Conservation (phyloP, 2,797 vertebrate genomes). For the Enteromius mattozi region DNA sequence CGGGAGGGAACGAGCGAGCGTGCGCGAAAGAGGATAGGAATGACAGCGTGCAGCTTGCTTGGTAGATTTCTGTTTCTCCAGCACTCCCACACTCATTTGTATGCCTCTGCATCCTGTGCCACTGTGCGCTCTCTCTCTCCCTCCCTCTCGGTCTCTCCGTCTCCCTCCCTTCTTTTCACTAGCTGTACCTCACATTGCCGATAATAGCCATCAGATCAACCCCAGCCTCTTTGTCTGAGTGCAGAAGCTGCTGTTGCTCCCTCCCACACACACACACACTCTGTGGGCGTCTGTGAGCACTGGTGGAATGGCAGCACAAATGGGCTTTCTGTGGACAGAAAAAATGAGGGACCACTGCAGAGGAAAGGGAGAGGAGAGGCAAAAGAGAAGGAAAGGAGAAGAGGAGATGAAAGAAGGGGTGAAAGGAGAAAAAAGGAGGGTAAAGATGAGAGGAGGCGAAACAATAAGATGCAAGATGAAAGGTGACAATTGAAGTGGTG, state of each 20-base stretch:
- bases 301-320: constrained; percentile 63
- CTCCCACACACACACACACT: constrained; percentile 56
- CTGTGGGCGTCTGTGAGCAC: constrained; percentile 52
- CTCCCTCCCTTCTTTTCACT: constrained; percentile 75
- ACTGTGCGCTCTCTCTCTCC: constrained; percentile 58
- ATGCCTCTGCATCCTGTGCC: constrained; percentile 89
- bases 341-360: constrained; percentile 62
- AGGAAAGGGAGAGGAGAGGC: not conserved
- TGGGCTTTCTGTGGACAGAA: constrained; percentile 69
- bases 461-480: not conserved
- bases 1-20: constrained; percentile 30
- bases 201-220: constrained; percentile 94
- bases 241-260: constrained; percentile 82
- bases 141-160: constrained; percentile 72
- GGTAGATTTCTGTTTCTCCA: constrained; percentile 96
- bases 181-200: constrained; percentile 86
- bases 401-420: not conserved
- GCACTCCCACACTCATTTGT: constrained; percentile 99
- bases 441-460: not conserved
- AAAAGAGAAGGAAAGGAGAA: not conserved
- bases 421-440: not conserved
- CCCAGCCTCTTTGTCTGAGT: constrained; percentile 90
- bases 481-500: not conserved
- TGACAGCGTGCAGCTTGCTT: constrained; percentile 87
- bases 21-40: constrained; percentile 51